A percentile compares a stretch with the other conserved stretches of the same genome.
Evolutionary conservation across 2,888 invertebrate genomes (phyloP).

Genomic region (Hypomecis atomaria): DNA sequence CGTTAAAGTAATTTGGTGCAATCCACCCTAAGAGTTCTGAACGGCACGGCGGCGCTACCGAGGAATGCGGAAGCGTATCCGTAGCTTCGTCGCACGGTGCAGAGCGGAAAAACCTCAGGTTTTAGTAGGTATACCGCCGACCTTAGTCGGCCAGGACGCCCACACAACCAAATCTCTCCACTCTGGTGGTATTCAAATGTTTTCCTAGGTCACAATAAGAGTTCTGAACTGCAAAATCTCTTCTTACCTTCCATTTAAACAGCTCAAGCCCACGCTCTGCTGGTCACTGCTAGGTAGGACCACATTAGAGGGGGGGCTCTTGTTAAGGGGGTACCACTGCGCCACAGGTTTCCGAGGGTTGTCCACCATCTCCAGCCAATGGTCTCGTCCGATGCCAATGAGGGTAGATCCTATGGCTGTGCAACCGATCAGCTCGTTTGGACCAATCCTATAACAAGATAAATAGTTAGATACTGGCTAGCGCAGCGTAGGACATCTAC

Average conservation of each 20-base stretch:
- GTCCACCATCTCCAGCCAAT: slow-evolving; percentile 94
- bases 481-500: not conserved
- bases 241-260: slow-evolving; percentile 87
- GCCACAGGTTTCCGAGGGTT: slow-evolving; percentile 93
- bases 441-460: slow-evolving; percentile 88
- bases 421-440: slow-evolving; percentile 94
- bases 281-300: slow-evolving; percentile 81
- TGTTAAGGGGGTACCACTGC: slow-evolving; percentile 92
- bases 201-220: no score
- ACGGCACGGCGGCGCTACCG: no score
- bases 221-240: not conserved
- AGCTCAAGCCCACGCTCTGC: slow-evolving; percentile 87
- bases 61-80: no score
- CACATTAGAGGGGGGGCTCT: slow-evolving; percentile 87
- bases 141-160: no score
- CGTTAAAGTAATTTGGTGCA: no score
- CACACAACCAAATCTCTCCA: no score
- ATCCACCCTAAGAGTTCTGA: no score
- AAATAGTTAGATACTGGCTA: not conserved
- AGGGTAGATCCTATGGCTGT: slow-evolving; percentile 91
- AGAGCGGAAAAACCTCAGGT: no score
- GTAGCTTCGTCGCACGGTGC: no score
- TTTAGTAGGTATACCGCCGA: no score
- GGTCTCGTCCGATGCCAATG: slow-evolving; percentile 91
- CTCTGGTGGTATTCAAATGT: no score